phyloP scores from a whole-genome alignment of 2,797 vertebrate species.

The Sebastes taczanowskii region DNA sequence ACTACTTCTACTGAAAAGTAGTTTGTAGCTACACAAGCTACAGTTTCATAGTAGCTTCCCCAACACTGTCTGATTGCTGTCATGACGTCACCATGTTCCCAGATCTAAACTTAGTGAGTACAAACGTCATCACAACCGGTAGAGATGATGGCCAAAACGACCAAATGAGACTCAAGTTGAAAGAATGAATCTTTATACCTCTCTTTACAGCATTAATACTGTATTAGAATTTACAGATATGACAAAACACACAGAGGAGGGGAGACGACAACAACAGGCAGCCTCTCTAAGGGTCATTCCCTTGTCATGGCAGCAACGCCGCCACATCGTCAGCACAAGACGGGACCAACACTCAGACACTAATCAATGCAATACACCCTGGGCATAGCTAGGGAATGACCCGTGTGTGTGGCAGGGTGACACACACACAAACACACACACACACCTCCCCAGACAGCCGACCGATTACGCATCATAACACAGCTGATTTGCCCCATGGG shows the following conservation, averaged over 20 bases:
- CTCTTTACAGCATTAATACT: neutral
- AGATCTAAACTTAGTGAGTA: neutral
- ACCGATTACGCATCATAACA: conserved; percentile 75
- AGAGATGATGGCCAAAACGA: neutral
- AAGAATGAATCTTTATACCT: neutral
- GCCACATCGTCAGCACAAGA: conserved; percentile 42
- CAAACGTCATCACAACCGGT: neutral
- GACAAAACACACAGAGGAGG: neutral
- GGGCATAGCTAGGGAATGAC: conserved; percentile 60
- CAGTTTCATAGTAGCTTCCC: neutral
- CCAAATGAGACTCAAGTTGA: neutral
- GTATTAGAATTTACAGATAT: neutral
- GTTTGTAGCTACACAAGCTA: neutral
- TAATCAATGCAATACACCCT: conserved; percentile 70
- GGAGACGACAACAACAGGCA: neutral
- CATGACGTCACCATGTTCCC: neutral
- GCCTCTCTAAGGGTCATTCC: conserved; percentile 9
- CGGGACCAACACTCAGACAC: conserved; percentile 47
- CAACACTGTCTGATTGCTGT: too few species aligned
- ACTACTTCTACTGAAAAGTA: neutral
- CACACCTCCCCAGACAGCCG: conserved; percentile 61
- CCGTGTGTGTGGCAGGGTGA: conserved; percentile 41
- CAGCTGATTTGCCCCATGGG: conserved; percentile 77
- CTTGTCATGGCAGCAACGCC: conserved; percentile 7
- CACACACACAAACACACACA: conserved; percentile 22